Base-by-base conservation (phyloP, 2,888 invertebrate genomes). In the Epistrophe grossulariae region DNA sequence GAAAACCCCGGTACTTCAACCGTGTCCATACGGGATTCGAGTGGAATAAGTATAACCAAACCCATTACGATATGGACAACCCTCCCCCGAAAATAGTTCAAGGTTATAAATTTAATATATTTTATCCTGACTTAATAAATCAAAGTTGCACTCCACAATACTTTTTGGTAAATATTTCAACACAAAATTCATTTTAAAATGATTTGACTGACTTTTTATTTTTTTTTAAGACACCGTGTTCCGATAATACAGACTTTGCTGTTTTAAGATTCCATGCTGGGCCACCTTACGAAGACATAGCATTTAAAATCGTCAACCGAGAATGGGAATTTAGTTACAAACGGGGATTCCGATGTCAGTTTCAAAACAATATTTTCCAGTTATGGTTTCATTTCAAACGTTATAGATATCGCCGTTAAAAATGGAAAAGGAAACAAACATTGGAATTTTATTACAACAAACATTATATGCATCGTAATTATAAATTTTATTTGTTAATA, bases 11-110 rank as follows among this genome's bases (percentile, higher is more conserved):
- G 24, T 99, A 99, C 93, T 99, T 99, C 94, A 99, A 99, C 94
- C 94, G 97, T 78, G 98, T 98, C 5, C 98, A 98, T 92, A 98
- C 98, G 0, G 99, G 99, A 17, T 99, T 99, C 93, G 99, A 99
- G 91, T 99, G 99, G 99, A 99, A 99, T 94, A 99, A 99, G 93
- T 99, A 99, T 94, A 99, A 99, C 94, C 99, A 99, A 94, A 99
- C 99, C 2, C 99, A 99, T 94, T 99, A 99, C 93, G 99, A 99
- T 93, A 98, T 99, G 97, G 99, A 99, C 93, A 99, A 99, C 94
- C 99, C 99, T 70, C 99, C 99, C 10, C 99, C 99, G 0, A 99
- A 99, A 94, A 99, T 99, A 91, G 99, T 99, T 0, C 99, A 99
- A 93, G 99, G 99, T 9, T 99, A 99, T 94, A 99, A 99, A 93